These are phyloP conservation scores for Actenoides hombroni DNA, from an alignment of 2,113 vertebrate genomes.

Conservation along the genomic window DNA sequence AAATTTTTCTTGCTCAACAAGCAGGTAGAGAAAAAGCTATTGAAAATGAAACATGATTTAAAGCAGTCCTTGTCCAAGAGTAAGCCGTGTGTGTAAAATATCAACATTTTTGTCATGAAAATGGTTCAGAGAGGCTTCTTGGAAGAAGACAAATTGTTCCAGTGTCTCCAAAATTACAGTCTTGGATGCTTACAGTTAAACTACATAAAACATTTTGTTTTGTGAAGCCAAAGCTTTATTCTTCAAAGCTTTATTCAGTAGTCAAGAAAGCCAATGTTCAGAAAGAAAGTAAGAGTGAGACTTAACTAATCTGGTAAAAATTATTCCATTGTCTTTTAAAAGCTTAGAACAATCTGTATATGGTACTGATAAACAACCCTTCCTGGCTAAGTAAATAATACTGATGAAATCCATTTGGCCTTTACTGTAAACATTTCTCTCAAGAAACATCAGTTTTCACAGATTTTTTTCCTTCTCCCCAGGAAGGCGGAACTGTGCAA, in stretches of 20 bases:
- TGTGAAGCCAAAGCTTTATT: neutral
- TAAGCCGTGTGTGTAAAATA: neutral
- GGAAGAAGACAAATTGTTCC: constrained; percentile 10
- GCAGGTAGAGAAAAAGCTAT: neutral
- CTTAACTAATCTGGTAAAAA: neutral
- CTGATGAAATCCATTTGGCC: neutral
- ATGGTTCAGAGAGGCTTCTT: constrained; percentile 10
- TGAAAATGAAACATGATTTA: neutral
- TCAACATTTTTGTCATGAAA: neutral
- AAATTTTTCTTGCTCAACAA: neutral
- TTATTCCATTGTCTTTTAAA: neutral
- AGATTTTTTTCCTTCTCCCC: neutral
- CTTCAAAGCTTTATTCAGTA: constrained; percentile 14
- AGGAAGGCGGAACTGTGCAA: neutral
- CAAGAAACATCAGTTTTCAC: neutral
- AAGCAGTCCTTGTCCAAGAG: neutral
- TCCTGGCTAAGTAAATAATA: neutral
- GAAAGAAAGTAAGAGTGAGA: neutral
- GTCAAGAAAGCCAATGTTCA: neutral
- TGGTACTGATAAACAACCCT: neutral
- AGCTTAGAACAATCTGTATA: neutral
- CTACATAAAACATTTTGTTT: neutral
- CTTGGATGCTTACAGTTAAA: constrained; percentile 2
- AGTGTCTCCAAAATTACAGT: neutral
- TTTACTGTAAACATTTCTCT: neutral